A percentile compares a stretch with the other conserved stretches of the same genome.
Evolutionary conservation across 64 coral and sea anemone genomes (phyloP).

Genomic region (Pocillopora verrucosa): DNA sequence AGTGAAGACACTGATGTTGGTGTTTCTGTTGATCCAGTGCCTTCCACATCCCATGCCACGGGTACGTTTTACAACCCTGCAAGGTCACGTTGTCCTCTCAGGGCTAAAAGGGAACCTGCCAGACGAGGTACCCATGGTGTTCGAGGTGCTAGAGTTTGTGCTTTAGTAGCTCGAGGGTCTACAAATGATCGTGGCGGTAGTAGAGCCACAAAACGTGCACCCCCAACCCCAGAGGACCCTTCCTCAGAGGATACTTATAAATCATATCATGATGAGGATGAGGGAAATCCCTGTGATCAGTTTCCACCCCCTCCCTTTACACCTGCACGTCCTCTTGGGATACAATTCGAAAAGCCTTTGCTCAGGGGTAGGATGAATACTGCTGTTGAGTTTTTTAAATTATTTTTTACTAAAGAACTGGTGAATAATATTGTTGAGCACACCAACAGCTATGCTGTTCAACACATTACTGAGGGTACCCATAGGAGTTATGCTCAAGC

Average conservation of each 20-base stretch:
- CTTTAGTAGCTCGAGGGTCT: too few species aligned
- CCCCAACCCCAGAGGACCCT: too few species aligned
- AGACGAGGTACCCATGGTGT: too few species aligned
- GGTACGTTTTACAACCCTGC: too few species aligned
- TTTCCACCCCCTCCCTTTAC: not conserved
- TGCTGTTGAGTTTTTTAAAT: conserved; percentile 44
- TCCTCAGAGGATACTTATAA: not conserved
- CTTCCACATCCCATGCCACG: too few species aligned
- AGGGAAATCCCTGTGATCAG: not conserved
- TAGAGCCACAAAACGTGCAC: too few species aligned
- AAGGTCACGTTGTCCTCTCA: too few species aligned
- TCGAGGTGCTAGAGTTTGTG: too few species aligned
- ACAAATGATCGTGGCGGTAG: too few species aligned
- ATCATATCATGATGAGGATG: conserved; percentile 12
- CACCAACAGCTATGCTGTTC: conserved; percentile 51
- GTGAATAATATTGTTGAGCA: conserved; percentile 30
- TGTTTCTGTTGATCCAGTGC: too few species aligned
- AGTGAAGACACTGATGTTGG: too few species aligned
- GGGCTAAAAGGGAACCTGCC: too few species aligned
- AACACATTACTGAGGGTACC: conserved; percentile 39
- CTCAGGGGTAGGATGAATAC: conserved; percentile 25
- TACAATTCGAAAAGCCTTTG: conserved; percentile 11
- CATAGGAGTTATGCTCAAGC: conserved; percentile 36
- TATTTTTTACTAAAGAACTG: conserved; percentile 41
- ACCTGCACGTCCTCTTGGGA: conserved; percentile 18